Base-by-base conservation (phyloP, 2,113 vertebrate genomes). In the Cottus gobio region DNA sequence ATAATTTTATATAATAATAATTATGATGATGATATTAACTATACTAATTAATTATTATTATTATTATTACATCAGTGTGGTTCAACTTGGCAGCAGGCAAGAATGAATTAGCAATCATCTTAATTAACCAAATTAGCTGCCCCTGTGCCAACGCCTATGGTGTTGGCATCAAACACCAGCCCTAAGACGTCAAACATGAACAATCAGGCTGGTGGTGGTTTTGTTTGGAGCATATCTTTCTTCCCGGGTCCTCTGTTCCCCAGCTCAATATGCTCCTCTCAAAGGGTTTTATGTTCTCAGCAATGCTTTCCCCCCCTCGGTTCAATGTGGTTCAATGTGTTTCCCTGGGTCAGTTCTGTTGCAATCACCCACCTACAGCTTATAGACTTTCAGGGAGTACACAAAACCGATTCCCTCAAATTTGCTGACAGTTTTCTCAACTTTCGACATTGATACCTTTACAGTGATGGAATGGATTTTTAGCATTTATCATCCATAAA, bases 51-150 rank as follows among this genome's bases (percentile, higher is more conserved):
- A 50, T 22, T 48, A 15, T 46, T 7, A 67, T 48, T 7, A 67
- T 48, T 68, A 58, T 46, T n/a, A 28, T 56, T 5, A 71, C 2
- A 46, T 46, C 4, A 44, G 71, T 46, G 8, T 31, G 26, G 24
- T 79, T 71, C 26, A 65, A 26, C n/a, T 20, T 64, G 22, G 24
- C 52, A 18, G 31, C 28, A 71, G 61, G 52, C 66, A 56, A 34
- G 61, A 60, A 79, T 60, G 58, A 42, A 63, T 66, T 42, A 71
- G 54, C 60, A 28, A 12, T 56, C 34, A 54, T 61, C 63, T 66
- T 72, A 54, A 65, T 70, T 18, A 24, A 34, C 28, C 36, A 66
- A 48, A 84, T 78, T 74, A 54, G 18, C 31, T 46, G 68, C 70
- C 58, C 67, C 28, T 68, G 66, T 78, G 72, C 30, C 71, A 76